A percentile compares a stretch with the other conserved stretches of the same genome.
These are phyloP conservation scores for Pantelozetes paolii DNA, from an alignment of 2,888 invertebrate genomes.

Conservation along the genomic window DNA sequence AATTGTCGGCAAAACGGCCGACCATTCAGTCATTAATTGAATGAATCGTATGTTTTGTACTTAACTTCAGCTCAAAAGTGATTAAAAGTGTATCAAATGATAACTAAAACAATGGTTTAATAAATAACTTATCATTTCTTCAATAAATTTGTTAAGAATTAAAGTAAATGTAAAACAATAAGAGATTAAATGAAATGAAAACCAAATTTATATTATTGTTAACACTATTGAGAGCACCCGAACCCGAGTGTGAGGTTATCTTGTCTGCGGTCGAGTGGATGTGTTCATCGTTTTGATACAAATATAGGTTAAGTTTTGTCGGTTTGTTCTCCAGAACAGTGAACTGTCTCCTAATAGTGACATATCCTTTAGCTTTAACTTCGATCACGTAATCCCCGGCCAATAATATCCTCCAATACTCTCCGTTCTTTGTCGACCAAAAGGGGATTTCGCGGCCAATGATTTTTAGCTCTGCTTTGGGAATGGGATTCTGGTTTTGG, in stretches of 20 bases:
- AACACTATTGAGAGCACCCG: not conserved
- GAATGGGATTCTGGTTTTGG: slow-evolving; percentile 70
- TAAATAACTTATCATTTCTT: too few species aligned
- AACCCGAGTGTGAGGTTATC: not conserved
- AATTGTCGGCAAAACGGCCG: too few species aligned
- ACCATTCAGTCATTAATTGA: too few species aligned
- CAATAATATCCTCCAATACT: slow-evolving; percentile 83
- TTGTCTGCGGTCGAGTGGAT: not conserved
- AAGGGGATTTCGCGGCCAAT: slow-evolving; percentile 76
- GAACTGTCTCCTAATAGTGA: slow-evolving; percentile 77
- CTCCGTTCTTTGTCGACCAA: slow-evolving; percentile 76
- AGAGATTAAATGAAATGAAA: not conserved
- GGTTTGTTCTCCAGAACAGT: slow-evolving; percentile 80
- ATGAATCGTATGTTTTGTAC: not conserved
- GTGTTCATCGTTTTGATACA: not conserved
- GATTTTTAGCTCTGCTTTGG: slow-evolving; percentile 71
- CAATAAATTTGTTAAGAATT: too few species aligned
- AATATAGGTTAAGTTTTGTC: slow-evolving; percentile 58
- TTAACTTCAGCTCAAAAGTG: not conserved
- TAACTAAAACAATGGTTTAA: too few species aligned
- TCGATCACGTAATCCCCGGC: slow-evolving; percentile 81
- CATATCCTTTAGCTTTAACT: slow-evolving; percentile 76
- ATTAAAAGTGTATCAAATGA: too few species aligned
- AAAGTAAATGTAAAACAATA: not conserved
- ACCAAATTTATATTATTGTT: not conserved